These are phyloP conservation scores for Tauraco erythrolophus DNA, from an alignment of 2,113 vertebrate species.

Conservation along the genomic window DNA sequence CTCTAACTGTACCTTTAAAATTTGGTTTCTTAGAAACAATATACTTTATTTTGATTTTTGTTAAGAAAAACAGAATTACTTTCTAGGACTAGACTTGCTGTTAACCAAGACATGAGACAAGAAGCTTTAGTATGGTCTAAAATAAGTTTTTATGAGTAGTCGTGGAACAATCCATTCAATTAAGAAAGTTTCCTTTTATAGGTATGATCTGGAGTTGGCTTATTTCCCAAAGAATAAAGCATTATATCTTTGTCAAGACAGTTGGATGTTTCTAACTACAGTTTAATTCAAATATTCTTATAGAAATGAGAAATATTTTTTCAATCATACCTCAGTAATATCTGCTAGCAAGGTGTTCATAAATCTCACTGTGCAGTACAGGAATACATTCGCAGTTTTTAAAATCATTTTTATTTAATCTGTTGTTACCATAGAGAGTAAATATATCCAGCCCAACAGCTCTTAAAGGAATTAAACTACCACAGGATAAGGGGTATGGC, in stretches of 20 bases:
- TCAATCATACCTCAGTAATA: not conserved
- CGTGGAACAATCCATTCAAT: not conserved
- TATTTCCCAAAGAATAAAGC: not conserved
- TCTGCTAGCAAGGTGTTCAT: not conserved
- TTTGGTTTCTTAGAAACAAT: not conserved
- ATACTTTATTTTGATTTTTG: not conserved
- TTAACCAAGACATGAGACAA: not conserved
- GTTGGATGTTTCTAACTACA: not conserved
- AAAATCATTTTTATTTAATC: not conserved
- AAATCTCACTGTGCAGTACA: not conserved
- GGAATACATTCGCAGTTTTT: not conserved
- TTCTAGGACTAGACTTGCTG: not conserved
- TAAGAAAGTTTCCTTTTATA: not conserved
- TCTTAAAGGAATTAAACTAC: not conserved
- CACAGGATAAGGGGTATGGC: not conserved
- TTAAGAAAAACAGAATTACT: not conserved
- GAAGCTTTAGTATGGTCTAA: not conserved
- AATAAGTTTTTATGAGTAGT: not conserved
- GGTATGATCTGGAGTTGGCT: not conserved
- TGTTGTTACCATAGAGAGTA: not conserved
- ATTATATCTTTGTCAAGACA: not conserved
- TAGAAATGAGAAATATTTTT: not conserved
- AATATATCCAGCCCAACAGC: not conserved
- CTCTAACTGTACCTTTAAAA: not conserved
- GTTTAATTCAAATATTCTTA: not conserved